Conservation (phyloP, 2,113 vertebrate genomes). For the Steatornis caripensis region DNA sequence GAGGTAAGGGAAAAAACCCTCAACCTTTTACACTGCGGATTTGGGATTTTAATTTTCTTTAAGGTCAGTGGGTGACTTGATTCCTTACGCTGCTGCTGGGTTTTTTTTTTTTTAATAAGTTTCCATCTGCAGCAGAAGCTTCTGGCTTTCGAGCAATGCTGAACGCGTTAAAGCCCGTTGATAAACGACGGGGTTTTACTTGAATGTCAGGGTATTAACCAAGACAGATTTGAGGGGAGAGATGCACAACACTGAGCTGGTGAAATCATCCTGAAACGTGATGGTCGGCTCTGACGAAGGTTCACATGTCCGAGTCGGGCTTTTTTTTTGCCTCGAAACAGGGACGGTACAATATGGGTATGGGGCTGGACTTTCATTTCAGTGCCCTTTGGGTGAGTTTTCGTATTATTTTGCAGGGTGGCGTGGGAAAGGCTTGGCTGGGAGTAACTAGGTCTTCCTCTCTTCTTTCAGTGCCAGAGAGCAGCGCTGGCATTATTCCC, state of each 20-base stretch:
- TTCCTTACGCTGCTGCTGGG: neutral
- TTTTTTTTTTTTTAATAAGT: constrained; percentile 1
- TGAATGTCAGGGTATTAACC: constrained; percentile 41
- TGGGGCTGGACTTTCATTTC: neutral
- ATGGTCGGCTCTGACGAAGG: neutral
- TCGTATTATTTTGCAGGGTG: neutral
- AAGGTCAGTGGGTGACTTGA: constrained; percentile 27
- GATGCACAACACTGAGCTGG: neutral
- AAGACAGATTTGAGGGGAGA: neutral
- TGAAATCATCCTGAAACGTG: neutral
- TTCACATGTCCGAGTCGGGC: rapidly evolving
- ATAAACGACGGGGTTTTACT: constrained; percentile 20
- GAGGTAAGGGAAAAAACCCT: neutral
- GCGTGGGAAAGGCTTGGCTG: neutral
- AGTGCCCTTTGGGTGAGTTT: neutral
- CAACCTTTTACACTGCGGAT: constrained; percentile 34
- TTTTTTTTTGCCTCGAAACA: neutral
- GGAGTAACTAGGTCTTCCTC: neutral
- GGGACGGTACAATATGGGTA: neutral
- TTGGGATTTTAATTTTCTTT: constrained; percentile 60
- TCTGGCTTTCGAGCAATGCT: constrained; percentile 24
- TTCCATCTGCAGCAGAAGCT: constrained; percentile 3
- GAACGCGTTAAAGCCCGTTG: constrained; percentile 15
- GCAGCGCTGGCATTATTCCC: constrained; percentile 81
- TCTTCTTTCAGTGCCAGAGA: constrained; percentile 80